Evolutionary conservation across 2,113 vertebrate genomes (phyloP), one percentile per base, ranked within the genome.

Genomic region (Eulemur rufifrons): DNA sequence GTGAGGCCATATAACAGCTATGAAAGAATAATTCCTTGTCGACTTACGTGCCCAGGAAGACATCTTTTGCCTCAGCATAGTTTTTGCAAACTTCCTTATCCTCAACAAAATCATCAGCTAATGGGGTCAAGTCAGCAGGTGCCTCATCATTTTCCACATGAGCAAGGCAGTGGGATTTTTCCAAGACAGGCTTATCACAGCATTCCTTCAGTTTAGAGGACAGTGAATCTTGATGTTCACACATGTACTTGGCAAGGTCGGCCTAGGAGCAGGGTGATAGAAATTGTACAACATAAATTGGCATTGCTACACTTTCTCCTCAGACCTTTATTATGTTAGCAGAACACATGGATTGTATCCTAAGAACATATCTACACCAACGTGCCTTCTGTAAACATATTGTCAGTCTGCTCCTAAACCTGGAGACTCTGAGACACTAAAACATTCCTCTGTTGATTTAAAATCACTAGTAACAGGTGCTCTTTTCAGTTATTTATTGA

Each of bases 41-140:
- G 84, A 98, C 98, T 98, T 95, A 99, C 99, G 69, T 69, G 92
- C 98, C 95, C 91, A 99, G 6, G 98, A 98, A 99, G 0, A 1
- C 1, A 0, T 98, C 98, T 0, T 98, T 98, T n/a, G 50, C 88
- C 52, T 96, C 50, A 8, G 96, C 71, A 14, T 97, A 99, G 66
- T 94, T 82, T 68, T 98, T 95, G 8, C 99, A 99, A 61, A 99
- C 96, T 0, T 99, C 97, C 52, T 98, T 97, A 45, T 97, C 64
- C 0, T 98, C 5, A 34, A 96, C 0, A 77, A 97, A 99, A 37
- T 82, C 97, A 32, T 21, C 81, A 77, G 73, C 29, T 0, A 99
- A 0, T 0, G 95, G 1, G 5, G 98, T 1, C 54, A 98, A 95
- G n/a, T 69, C 69, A 34, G 11, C 81, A 64, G 98, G 98, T 2